A percentile compares a stretch with the other conserved stretches of the same genome.
These are phyloP conservation scores for Bibio marci DNA, from an alignment of 2,888 invertebrate species.

Conservation along the genomic window DNA sequence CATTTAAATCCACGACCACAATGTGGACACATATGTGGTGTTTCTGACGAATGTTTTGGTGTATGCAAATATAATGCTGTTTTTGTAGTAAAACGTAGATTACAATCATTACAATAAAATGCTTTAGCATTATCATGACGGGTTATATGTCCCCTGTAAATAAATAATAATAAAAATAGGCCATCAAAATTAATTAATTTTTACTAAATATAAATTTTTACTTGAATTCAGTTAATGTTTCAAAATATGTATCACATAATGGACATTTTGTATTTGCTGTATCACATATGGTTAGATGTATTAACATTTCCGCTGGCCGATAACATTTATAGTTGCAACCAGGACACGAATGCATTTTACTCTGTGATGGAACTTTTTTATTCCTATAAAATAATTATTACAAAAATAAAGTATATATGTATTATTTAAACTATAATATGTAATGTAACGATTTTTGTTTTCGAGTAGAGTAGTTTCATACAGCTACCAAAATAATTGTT, in stretches of 20 bases:
- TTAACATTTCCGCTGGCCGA: slow-evolving; percentile 26
- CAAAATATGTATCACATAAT: slow-evolving; percentile 22
- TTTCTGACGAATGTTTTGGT: slow-evolving; percentile 36
- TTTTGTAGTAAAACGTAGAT: slow-evolving; percentile 31
- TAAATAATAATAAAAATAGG: slow-evolving; percentile 21
- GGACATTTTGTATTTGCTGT: slow-evolving; percentile 22
- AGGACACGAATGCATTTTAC: slow-evolving; percentile 28
- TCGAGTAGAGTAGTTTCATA: too few species aligned
- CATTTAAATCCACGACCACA: slow-evolving; percentile 38
- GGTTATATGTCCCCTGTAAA: slow-evolving; percentile 21
- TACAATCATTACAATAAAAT: slow-evolving; percentile 35
- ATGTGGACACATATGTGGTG: slow-evolving; percentile 33
- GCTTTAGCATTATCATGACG: slow-evolving; percentile 31
- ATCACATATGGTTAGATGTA: slow-evolving; percentile 21
- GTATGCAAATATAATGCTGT: slow-evolving; percentile 32
- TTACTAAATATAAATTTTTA: not conserved
- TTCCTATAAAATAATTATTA: too few species aligned
- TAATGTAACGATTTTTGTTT: too few species aligned
- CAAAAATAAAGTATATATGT: not conserved
- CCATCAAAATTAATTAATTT: not conserved
- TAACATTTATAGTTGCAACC: slow-evolving; percentile 28
- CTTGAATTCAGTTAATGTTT: slow-evolving; percentile 2
- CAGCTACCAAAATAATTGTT: too few species aligned
- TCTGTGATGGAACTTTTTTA: slow-evolving; percentile 8
- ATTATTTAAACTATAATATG: too few species aligned